Evolutionary conservation across 2,797 vertebrate genomes (phyloP).

Genomic region (Neosalanx taihuensis): DNA sequence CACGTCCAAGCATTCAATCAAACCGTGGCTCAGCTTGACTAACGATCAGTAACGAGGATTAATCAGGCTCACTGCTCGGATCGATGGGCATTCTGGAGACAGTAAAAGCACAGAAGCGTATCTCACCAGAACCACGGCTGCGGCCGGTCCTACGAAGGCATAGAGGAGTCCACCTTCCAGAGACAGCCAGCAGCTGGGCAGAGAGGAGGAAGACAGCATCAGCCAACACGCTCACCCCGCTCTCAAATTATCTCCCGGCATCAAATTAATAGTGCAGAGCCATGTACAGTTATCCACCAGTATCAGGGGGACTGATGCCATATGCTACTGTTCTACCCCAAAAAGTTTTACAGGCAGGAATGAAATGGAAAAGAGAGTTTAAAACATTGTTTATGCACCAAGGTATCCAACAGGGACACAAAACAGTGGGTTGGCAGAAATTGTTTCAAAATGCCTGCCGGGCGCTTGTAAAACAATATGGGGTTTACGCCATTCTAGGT

Average conservation of each 20-base stretch:
- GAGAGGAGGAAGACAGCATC: constrained; percentile 60
- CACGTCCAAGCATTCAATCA: no score
- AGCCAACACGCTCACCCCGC: constrained; percentile 61
- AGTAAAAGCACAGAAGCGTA: not conserved
- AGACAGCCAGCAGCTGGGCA: constrained; percentile 96
- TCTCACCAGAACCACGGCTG: constrained; percentile 97
- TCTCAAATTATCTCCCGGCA: constrained; percentile 76
- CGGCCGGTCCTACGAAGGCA: constrained; percentile 97
- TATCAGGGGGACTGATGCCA: constrained; percentile 57
- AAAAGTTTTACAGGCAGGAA: constrained; percentile 58
- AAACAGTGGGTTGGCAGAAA: constrained; percentile 48
- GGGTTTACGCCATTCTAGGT: constrained; percentile 35
- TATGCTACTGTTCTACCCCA: constrained; percentile 60
- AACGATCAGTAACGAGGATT: no score
- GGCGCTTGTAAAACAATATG: constrained; percentile 59
- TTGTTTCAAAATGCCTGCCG: constrained; percentile 40
- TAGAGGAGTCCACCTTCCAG: constrained; percentile 98
- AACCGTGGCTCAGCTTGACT: no score
- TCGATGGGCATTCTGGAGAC: not conserved
- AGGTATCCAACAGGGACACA: constrained; percentile 64
- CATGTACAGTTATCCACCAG: constrained; percentile 49
- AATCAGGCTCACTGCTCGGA: not conserved
- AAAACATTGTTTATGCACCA: constrained; percentile 69
- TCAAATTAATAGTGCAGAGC: constrained; percentile 60
- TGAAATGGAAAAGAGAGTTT: constrained; percentile 67